Evolutionary conservation across 2,113 vertebrate species (phyloP).

Genomic region (Polypterus bichir): DNA sequence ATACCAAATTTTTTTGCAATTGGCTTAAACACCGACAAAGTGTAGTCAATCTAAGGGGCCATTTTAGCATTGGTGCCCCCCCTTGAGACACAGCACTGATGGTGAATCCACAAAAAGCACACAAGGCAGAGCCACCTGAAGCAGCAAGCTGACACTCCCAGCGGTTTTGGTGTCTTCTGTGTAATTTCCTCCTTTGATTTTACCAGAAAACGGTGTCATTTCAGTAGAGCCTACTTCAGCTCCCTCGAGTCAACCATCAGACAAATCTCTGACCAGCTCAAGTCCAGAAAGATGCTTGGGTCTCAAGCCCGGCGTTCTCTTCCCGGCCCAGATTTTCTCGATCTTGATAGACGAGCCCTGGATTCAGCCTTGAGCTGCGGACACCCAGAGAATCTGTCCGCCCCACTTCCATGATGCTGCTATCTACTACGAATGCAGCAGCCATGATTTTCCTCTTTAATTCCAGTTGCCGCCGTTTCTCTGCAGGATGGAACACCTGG

Average conservation of each 20-base stretch:
- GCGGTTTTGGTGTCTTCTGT: slow-evolving; percentile 79
- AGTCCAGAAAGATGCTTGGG: slow-evolving; percentile 87
- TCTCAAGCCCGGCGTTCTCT: slow-evolving; percentile 35
- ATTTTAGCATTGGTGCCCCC: slow-evolving; percentile 68
- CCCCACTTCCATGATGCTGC: too few species aligned
- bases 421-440: too few species aligned
- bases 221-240: slow-evolving; percentile 78
- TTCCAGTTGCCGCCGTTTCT: too few species aligned
- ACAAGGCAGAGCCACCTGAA: slow-evolving; percentile 67
- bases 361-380: too few species aligned
- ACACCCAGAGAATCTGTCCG: too few species aligned
- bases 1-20: slow-evolving; percentile 59
- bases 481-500: too few species aligned
- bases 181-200: slow-evolving; percentile 72
- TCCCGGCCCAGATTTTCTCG: too few species aligned
- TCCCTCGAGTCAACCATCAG: slow-evolving; percentile 71
- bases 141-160: slow-evolving; percentile 67
- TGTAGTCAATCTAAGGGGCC: slow-evolving; percentile 68
- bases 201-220: slow-evolving; percentile 68
- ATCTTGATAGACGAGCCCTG: too few species aligned
- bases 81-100: slow-evolving; percentile 51
- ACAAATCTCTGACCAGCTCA: slow-evolving; percentile 74
- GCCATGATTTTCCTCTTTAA: too few species aligned
- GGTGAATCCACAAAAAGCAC: slow-evolving; percentile 60
- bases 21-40: slow-evolving; percentile 60